Percentiles rank a stretch among this genome's conserved stretches.
phyloP scores from a whole-genome alignment of 2,113 vertebrate genomes.

The Elephantulus edwardii region DNA sequence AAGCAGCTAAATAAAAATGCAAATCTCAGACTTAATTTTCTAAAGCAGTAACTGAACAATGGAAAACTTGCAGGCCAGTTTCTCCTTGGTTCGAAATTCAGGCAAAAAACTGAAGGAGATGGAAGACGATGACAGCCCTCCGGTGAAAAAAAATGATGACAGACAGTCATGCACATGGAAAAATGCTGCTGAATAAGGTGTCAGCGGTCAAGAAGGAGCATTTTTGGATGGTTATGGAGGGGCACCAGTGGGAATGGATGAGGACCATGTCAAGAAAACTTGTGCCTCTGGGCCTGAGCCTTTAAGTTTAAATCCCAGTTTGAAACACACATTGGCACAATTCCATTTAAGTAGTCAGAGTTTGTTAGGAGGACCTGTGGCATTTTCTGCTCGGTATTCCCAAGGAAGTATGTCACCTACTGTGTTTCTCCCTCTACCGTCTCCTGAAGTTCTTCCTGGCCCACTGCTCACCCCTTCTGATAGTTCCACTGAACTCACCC shows the following conservation, averaged over 20 bases:
- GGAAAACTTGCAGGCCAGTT: conserved; percentile 90
- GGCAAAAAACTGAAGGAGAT: conserved; percentile 87
- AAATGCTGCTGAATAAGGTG: conserved; percentile 85
- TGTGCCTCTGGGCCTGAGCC: conserved; percentile 85
- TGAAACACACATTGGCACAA: conserved; percentile 97
- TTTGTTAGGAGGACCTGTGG: conserved; percentile 95
- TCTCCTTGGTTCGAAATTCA: conserved; percentile 79
- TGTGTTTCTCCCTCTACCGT: conserved; percentile 91
- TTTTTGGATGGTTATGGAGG: conserved; percentile 88
- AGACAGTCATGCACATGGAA: conserved; percentile 89
- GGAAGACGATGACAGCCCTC: conserved; percentile 89
- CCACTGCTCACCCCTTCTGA: conserved; percentile 96
- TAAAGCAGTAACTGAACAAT: conserved; percentile 82
- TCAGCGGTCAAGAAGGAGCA: conserved; percentile 93
- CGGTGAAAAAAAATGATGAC: conserved; percentile 94
- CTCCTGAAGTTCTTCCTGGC: conserved; percentile 93
- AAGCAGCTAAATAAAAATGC: conserved; percentile 72
- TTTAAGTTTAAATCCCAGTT: conserved; percentile 94
- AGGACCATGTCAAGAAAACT: conserved; percentile 81
- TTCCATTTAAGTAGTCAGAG: conserved; percentile 99
- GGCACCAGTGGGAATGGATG: conserved; percentile 79
- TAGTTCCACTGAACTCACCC: conserved; percentile 97
- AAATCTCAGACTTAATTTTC: conserved; percentile 69
- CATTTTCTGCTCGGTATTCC: conserved; percentile 94
- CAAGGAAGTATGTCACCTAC: conserved; percentile 90